These are phyloP conservation scores for Drosophila gunungcola DNA, from an alignment of 1,140 invertebrate species.

Conservation along the genomic window DNA sequence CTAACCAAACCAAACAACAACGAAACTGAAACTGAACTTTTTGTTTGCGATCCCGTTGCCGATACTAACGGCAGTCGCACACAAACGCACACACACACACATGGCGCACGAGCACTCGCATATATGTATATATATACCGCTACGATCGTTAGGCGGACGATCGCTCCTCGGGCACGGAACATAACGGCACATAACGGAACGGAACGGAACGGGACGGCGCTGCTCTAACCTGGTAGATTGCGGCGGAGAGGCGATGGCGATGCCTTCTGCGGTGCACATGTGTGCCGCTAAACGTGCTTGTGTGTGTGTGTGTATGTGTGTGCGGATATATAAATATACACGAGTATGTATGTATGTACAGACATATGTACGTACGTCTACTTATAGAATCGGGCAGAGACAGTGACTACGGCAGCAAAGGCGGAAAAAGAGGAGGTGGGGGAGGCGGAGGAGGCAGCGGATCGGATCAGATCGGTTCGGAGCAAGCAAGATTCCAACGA, in stretches of 20 bases:
- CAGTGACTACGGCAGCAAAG: constrained; percentile 16
- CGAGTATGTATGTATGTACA: constrained; percentile 52
- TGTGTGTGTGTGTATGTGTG: too few relatives aligned
- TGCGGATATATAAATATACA: constrained; percentile 65
- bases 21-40: constrained; percentile 82
- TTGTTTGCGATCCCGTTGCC: constrained; percentile 77
- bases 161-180: constrained; percentile 50
- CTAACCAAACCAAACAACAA: constrained; percentile 67
- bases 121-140: constrained; percentile 42
- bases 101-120: constrained; percentile 5
- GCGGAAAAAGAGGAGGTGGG: neutral
- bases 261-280: constrained; percentile 61
- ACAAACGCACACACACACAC: constrained; percentile 37
- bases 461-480: constrained; percentile 13
- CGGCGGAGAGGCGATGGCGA: constrained; percentile 43
- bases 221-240: constrained; percentile 82
- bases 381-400: constrained; percentile 74
- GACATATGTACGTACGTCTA: constrained; percentile 39
- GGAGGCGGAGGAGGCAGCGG: neutral
- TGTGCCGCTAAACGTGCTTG: constrained; percentile 25
- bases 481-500: constrained; percentile 43
- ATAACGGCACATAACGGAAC: constrained; percentile 13
- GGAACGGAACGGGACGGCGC: constrained; percentile 18
- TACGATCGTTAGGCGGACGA: constrained; percentile 76
- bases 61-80: constrained; percentile 77